Evolutionary conservation across 2,888 invertebrate genomes (phyloP).

Genomic region (Metallyticus violacea): DNA sequence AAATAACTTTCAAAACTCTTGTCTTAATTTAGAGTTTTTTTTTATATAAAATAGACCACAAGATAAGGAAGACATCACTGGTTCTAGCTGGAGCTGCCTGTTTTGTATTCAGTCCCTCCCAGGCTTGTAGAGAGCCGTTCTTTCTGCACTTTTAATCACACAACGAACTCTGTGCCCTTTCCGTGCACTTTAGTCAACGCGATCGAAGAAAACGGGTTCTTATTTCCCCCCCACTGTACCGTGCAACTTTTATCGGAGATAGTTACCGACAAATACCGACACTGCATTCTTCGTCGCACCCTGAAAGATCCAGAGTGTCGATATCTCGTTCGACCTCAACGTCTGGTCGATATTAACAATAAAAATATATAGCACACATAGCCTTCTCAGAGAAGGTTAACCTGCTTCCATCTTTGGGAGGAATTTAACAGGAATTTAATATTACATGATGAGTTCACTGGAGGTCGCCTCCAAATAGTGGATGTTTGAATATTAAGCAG

Average conservation of each 20-base stretch:
- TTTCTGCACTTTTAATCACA: neutral
- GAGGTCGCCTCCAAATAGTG: neutral
- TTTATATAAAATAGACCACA: too few species aligned
- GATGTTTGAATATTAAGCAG: neutral
- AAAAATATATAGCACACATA: neutral
- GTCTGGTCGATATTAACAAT: neutral
- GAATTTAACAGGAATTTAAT: neutral
- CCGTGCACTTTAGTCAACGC: neutral
- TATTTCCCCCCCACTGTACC: neutral
- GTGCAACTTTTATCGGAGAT: neutral
- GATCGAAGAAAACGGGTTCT: neutral
- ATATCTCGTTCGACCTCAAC: neutral
- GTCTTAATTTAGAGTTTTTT: too few species aligned
- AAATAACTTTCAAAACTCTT: too few species aligned
- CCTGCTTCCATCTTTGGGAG: neutral
- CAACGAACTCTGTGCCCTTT: neutral
- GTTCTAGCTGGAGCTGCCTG: neutral
- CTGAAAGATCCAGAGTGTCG: neutral
- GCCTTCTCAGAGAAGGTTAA: neutral
- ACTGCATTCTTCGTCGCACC: neutral
- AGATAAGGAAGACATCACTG: neutral
- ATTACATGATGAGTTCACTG: neutral
- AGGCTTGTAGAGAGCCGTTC: too few species aligned
- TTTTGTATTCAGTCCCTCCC: neutral
- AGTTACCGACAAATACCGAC: neutral